Percentiles rank a stretch among this genome's conserved stretches.
phyloP scores from a whole-genome alignment of 2,113 vertebrate genomes.

The Psephotus haematonotus region DNA sequence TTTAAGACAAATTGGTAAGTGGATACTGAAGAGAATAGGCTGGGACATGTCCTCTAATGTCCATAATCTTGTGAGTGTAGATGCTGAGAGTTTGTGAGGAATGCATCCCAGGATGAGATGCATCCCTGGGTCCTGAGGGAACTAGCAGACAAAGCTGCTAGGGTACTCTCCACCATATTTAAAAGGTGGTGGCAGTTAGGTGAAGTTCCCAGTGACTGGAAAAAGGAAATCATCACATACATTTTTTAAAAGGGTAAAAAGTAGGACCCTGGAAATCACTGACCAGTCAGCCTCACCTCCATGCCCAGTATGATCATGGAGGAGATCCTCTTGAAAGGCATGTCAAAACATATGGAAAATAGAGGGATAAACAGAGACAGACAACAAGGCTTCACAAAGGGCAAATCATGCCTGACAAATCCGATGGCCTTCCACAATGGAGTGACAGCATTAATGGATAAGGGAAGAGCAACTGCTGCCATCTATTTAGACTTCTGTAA shows the following conservation, averaged over 20 bases:
- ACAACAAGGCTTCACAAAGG: background rate
- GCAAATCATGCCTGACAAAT: background rate
- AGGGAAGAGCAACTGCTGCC: background rate
- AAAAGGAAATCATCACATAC: fast-evolving
- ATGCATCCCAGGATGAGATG: background rate
- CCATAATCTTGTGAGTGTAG: background rate
- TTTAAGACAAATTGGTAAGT: background rate
- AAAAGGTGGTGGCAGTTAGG: background rate
- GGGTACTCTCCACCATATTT: background rate
- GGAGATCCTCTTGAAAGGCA: background rate
- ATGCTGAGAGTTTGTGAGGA: background rate
- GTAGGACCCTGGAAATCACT: background rate
- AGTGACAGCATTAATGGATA: background rate
- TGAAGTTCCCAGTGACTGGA: background rate
- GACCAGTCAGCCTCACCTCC: background rate
- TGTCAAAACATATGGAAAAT: background rate
- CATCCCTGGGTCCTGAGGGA: background rate
- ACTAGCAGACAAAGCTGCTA: background rate
- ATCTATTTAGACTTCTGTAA: background rate
- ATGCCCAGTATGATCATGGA: no score
- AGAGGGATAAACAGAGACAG: background rate
- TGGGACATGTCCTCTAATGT: background rate
- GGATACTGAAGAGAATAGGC: background rate
- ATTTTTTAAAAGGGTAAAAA: background rate
- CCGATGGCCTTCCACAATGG: background rate